Conservation (phyloP, 2,797 vertebrate species). For the Buceros bicornis region DNA sequence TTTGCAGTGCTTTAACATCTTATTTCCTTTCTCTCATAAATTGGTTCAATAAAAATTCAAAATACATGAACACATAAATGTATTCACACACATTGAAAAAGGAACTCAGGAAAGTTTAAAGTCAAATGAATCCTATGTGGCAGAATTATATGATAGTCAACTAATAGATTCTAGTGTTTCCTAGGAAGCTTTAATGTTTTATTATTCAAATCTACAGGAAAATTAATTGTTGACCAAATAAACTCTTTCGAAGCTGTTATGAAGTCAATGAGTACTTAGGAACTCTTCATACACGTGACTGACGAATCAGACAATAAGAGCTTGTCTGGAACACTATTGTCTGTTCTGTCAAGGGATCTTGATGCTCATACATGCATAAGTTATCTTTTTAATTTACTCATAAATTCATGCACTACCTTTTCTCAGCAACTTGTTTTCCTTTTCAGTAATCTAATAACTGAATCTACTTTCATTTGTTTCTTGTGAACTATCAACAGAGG, state of each 20-base stretch:
- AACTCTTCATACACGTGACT: background rate
- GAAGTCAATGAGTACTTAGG: conserved; percentile 1
- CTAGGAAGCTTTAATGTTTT: background rate
- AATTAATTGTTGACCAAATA: conserved; percentile 5
- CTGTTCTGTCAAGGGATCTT: background rate
- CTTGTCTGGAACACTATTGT: background rate
- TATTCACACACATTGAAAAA: background rate
- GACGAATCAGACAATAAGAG: background rate
- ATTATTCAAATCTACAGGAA: conserved; percentile 9
- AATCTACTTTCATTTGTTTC: background rate
- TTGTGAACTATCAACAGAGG: background rate
- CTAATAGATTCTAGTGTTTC: background rate
- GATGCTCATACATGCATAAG: background rate
- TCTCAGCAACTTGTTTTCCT: background rate
- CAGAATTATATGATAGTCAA: background rate
- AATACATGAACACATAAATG: background rate
- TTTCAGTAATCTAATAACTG: background rate
- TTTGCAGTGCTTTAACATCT: background rate
- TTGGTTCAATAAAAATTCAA: background rate
- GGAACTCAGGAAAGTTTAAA: background rate
- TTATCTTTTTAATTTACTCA: background rate
- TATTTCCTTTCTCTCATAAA: background rate
- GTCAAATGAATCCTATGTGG: background rate
- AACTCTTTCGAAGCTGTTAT: background rate
- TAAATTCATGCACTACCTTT: background rate